Conservation (phyloP, 2,113 vertebrate species). For the Dipodomys merriami region DNA sequence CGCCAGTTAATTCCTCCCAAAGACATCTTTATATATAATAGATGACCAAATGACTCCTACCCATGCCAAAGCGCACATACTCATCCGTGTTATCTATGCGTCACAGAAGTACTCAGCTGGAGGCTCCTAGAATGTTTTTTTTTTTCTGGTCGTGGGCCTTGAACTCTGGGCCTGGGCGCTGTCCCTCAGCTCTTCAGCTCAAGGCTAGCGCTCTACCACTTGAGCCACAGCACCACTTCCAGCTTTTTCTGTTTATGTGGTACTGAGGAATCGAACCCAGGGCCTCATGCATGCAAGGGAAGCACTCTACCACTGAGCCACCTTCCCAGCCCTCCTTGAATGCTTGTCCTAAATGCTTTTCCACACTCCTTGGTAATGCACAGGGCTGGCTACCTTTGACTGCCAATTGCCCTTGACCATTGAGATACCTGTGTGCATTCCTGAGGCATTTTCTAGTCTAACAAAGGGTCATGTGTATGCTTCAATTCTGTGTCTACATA, state of each 20-base stretch:
- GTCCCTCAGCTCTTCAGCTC: too few species aligned
- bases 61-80: slow-evolving; percentile 47
- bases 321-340: background rate
- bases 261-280: too few species aligned
- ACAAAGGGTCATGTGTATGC: background rate
- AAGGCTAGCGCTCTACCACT: too few species aligned
- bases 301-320: too few species aligned
- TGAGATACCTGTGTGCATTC: background rate
- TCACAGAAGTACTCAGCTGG: background rate
- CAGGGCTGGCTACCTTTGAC: background rate
- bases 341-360: slow-evolving; percentile 34
- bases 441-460: background rate
- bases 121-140: slow-evolving; percentile 33
- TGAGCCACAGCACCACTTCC: too few species aligned
- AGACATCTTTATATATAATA: slow-evolving; percentile 48
- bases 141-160: too few species aligned
- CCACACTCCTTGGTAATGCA: slow-evolving; percentile 12
- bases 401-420: background rate
- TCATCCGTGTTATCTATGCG: slow-evolving; percentile 61
- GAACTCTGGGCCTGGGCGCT: too few species aligned
- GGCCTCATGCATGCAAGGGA: too few species aligned
- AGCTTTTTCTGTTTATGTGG: too few species aligned
- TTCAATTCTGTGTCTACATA: background rate
- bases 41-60: slow-evolving; percentile 31
- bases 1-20: slow-evolving; percentile 57